Evolutionary conservation across 2,888 invertebrate species (phyloP).

Genomic region (Electrophaes corylata): DNA sequence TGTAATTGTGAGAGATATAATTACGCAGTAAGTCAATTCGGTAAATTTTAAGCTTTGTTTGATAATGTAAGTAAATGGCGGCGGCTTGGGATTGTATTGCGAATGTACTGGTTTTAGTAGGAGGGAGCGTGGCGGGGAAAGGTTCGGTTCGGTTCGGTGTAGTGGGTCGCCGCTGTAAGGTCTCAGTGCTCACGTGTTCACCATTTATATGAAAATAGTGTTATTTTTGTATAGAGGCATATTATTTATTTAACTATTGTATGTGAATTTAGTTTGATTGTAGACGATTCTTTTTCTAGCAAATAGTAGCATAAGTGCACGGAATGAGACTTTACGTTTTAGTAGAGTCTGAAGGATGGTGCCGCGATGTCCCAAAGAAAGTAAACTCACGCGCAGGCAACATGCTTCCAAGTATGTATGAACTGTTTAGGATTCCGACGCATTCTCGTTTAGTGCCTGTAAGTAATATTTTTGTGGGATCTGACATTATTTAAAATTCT

Average conservation of each 20-base stretch:
- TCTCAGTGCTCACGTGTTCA: slow-evolving; percentile 78
- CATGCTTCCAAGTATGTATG: slow-evolving; percentile 51
- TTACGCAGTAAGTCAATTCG: slow-evolving; percentile 69
- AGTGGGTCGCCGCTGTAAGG: slow-evolving; percentile 47
- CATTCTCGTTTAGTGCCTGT: slow-evolving; percentile 43
- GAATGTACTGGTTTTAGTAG: slow-evolving; percentile 41
- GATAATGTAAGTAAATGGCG: slow-evolving; percentile 37
- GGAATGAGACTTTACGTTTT: slow-evolving; percentile 78
- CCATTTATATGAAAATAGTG: slow-evolving; percentile 66
- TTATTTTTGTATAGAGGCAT: slow-evolving; percentile 83
- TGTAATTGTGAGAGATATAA: slow-evolving; percentile 77
- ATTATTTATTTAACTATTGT: slow-evolving; percentile 78
- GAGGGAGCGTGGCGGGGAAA: slow-evolving; percentile 32
- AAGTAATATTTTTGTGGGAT: slow-evolving; percentile 52
- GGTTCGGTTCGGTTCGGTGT: slow-evolving; percentile 11
- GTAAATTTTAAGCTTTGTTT: slow-evolving; percentile 37
- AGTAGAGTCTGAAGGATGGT: slow-evolving; percentile 76
- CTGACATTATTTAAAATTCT: slow-evolving; percentile 48
- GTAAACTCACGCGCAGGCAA: slow-evolving; percentile 69
- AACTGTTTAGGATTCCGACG: slow-evolving; percentile 44
- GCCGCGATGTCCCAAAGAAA: slow-evolving; percentile 81
- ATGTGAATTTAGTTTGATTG: slow-evolving; percentile 70
- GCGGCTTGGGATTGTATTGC: slow-evolving; percentile 40
- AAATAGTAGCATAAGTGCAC: slow-evolving; percentile 77
- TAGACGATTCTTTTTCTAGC: slow-evolving; percentile 68